Evolutionary conservation across 1,140 invertebrate genomes (phyloP).

Genomic region (Tachypleus tridentatus): DNA sequence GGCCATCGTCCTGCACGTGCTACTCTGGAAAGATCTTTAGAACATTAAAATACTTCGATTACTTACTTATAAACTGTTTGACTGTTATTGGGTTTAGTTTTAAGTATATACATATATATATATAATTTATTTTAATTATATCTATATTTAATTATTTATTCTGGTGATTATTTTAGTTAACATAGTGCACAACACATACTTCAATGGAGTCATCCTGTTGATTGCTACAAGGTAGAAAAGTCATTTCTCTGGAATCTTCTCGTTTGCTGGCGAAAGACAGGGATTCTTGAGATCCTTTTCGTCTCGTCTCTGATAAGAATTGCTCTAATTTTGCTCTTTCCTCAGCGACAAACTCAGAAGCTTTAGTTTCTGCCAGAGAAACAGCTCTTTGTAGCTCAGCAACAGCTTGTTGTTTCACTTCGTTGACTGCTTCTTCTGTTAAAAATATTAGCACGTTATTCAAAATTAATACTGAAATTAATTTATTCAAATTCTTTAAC

Average conservation of each 20-base stretch:
- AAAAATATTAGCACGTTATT: background rate
- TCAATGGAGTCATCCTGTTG: constrained; percentile 41
- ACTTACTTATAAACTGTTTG: too few species aligned
- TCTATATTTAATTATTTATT: too few species aligned
- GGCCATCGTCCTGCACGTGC: too few species aligned
- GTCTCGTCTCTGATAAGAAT: constrained; percentile 41
- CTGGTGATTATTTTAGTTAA: too few species aligned
- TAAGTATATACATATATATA: too few species aligned
- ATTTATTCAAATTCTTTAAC: too few species aligned
- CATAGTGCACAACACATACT: constrained; percentile 28
- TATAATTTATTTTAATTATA: too few species aligned
- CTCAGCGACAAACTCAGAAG: constrained; percentile 55
- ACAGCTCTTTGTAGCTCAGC: constrained; percentile 81
- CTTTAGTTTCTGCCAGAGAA: constrained; percentile 64
- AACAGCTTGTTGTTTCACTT: constrained; percentile 82
- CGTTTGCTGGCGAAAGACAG: constrained; percentile 29
- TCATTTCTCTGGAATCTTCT: background rate
- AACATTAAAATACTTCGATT: too few species aligned
- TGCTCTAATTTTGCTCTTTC: constrained; percentile 58
- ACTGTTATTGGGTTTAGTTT: too few species aligned
- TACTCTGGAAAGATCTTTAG: too few species aligned
- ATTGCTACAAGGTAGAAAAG: constrained; percentile 21
- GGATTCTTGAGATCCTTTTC: constrained; percentile 38
- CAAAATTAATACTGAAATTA: too few species aligned
- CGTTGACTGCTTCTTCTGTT: constrained; percentile 55